Evolutionary conservation across 2,113 vertebrate species (phyloP).

Genomic region (Myrmecobius fasciatus): DNA sequence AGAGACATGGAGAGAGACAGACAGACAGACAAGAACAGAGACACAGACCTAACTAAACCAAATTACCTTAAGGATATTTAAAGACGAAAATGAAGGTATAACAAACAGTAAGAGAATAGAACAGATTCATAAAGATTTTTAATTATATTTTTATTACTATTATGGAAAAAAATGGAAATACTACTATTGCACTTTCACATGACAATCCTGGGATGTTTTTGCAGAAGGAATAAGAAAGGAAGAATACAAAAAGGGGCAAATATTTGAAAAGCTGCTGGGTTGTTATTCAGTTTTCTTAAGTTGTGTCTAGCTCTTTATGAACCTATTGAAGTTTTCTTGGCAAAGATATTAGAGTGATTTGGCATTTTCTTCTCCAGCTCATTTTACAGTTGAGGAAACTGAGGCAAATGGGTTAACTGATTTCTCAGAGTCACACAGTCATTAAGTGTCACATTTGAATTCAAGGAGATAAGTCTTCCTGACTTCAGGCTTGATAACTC

Average conservation of each 20-base stretch:
- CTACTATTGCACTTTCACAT: too few species aligned
- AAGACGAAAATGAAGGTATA: not conserved
- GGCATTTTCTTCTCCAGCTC: not conserved
- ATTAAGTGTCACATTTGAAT: not conserved
- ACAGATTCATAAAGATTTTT: not conserved
- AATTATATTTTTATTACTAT: not conserved
- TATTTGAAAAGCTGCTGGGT: not conserved
- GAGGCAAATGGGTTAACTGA: not conserved
- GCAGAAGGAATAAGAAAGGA: not conserved
- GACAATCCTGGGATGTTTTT: not conserved
- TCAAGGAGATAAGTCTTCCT: not conserved
- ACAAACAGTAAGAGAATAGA: not conserved
- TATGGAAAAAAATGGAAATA: not conserved
- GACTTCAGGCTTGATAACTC: not conserved
- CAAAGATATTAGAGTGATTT: not conserved
- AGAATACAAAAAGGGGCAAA: not conserved
- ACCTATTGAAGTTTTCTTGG: not conserved
- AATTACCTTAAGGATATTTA: not conserved
- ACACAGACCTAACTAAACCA: not conserved
- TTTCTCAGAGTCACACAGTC: not conserved
- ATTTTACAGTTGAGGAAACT: not conserved
- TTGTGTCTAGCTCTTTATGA: not conserved
- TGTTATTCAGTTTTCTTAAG: not conserved
- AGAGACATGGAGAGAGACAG: too few species aligned
- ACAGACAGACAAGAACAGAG: too few species aligned